Evolutionary conservation across 2,113 vertebrate genomes (phyloP), one percentile per base, ranked within the genome.

Genomic region (Dermatemys mawii): DNA sequence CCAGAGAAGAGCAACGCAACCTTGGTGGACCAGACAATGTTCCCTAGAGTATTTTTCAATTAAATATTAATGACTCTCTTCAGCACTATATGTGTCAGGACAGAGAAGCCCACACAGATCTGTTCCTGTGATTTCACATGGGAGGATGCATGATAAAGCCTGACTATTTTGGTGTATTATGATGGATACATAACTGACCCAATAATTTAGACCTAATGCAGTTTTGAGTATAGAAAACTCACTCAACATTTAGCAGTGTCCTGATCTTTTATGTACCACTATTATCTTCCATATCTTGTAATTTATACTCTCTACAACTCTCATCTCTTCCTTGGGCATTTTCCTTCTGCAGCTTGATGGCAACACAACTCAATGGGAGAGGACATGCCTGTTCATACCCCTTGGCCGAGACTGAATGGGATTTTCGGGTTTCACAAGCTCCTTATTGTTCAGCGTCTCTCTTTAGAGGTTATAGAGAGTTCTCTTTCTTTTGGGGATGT

Each of bases 1-100:
- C 44, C 93, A 70, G 91, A 87, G 49, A 38, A 63, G 88, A 81
- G 38, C 91, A 80, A 26, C 94, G 89, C 55, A 84, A 76, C n/a
- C 2, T 26, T 46, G 76, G 6, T 54, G 85, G 76, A 83, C 87
- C 70, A 75, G 70, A 11, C 29, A 89, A 87, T 10, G 48, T 21
- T 88, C 24, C n/a, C 0, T 0, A 50, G 78, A 88, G 92, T 38
- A 73, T 78, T 90, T 81, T 54, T 4, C 26, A 88, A 90, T 7
- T 14, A 2, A 83, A 44, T 75, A 44, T 35, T 60, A n/a, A 16
- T 8, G 22, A n/a, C 29, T 93, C 88, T 94, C 5, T 21, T 75
- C 70, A 44, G 51, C 50, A 83, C 87, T 50, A 91, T 16, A 1
- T 1, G 84, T 53, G 50, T 70, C 17, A 76, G 54, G 75, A 32